Conservation (phyloP, 2,113 vertebrate genomes). For the Xiphophorus maculatus region DNA sequence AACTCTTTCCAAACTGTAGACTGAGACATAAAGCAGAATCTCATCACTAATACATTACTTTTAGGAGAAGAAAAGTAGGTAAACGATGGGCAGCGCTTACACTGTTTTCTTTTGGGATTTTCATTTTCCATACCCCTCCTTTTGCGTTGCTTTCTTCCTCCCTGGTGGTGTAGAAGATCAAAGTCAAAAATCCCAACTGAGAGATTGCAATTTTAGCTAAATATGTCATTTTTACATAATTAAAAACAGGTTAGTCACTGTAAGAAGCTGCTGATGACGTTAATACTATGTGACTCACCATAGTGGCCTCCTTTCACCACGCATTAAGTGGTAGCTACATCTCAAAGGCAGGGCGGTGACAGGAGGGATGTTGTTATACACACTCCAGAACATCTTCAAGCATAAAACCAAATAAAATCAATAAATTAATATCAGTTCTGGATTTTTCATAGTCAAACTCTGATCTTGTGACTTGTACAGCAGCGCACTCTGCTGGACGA, state of each 20-base stretch:
- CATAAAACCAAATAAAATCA: background rate
- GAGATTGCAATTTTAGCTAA: background rate
- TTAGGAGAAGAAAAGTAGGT: background rate
- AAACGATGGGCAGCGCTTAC: slow-evolving; percentile 74
- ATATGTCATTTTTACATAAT: background rate
- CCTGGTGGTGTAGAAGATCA: slow-evolving; percentile 73
- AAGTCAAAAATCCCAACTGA: background rate
- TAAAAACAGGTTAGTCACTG: background rate
- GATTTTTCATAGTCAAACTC: background rate
- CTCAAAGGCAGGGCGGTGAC: slow-evolving; percentile 88
- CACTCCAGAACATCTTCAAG: slow-evolving; percentile 94
- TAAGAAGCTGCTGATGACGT: background rate
- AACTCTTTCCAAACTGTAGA: slow-evolving; percentile 94
- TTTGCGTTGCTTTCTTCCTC: slow-evolving; percentile 97
- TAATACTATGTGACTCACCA: slow-evolving; percentile 80
- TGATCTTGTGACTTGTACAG: fast-evolving
- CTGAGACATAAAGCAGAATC: slow-evolving; percentile 65
- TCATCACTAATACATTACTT: background rate
- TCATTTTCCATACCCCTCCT: slow-evolving; percentile 97
- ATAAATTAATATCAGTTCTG: background rate
- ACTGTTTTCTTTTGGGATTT: slow-evolving; percentile 91
- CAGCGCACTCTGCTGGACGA: background rate
- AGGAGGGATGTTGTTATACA: slow-evolving; percentile 97
- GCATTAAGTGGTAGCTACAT: slow-evolving; percentile 96
- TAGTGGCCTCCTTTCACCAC: slow-evolving; percentile 89